Percentiles rank a stretch among this genome's conserved stretches.
Conservation (phyloP, 2,888 invertebrate genomes). For the Noctuana brunneofusca region DNA sequence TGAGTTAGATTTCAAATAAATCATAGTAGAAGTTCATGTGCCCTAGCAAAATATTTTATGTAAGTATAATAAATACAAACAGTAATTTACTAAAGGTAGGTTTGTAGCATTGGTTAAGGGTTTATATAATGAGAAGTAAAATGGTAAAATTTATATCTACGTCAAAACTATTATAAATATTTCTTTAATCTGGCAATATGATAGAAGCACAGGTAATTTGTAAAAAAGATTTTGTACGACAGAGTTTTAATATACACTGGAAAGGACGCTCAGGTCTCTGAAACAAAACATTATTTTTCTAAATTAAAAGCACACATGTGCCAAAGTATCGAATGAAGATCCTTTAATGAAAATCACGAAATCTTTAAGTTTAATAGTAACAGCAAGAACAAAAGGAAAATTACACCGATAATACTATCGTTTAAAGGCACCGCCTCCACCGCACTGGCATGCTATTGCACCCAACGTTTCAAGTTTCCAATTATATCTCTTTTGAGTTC, state of each 20-base stretch:
- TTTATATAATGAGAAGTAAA: too few relatives aligned
- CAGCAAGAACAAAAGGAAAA: constrained; percentile 37
- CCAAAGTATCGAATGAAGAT: constrained; percentile 4
- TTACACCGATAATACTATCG: constrained; percentile 54
- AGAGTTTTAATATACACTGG: too few relatives aligned
- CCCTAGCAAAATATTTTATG: not conserved
- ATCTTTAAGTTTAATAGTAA: constrained; percentile 27
- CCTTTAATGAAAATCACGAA: constrained; percentile 24
- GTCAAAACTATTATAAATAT: too few relatives aligned
- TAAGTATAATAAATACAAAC: not conserved
- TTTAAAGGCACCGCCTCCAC: constrained; percentile 62
- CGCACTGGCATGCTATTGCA: constrained; percentile 54
- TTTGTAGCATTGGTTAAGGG: too few relatives aligned
- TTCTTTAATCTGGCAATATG: too few relatives aligned
- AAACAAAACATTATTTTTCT: not conserved
- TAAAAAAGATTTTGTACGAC: too few relatives aligned
- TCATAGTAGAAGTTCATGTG: not conserved
- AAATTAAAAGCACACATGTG: not conserved
- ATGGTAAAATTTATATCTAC: too few relatives aligned
- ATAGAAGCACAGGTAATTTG: too few relatives aligned
- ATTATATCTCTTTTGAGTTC: constrained; percentile 74
- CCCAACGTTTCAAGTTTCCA: constrained; percentile 72
- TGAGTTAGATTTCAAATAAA: not conserved
- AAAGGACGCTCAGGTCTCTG: too few relatives aligned
- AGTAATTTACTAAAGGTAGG: not conserved